Conservation (phyloP, 2,888 invertebrate genomes). For the Melangyna quadrimaculata region DNA sequence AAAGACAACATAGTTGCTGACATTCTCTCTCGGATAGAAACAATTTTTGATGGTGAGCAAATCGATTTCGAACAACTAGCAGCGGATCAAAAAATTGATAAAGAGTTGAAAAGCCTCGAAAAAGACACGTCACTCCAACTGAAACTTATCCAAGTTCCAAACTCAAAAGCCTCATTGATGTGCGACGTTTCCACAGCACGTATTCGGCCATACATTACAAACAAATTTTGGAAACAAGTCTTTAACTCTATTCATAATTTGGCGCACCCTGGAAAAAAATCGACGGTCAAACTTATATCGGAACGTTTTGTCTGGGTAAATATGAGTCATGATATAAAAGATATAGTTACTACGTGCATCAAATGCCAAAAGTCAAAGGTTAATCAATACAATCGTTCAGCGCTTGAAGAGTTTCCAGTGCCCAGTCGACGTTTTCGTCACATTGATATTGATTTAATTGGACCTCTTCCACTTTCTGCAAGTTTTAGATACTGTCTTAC, state of each 20-base stretch:
- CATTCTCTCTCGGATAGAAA: not conserved
- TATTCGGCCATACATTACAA: too few relatives aligned
- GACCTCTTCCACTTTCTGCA: too few relatives aligned
- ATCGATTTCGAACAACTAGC: not conserved
- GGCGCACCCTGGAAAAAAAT: constrained; percentile 4
- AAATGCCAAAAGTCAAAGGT: too few relatives aligned
- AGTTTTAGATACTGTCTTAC: too few relatives aligned
- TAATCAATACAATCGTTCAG: too few relatives aligned
- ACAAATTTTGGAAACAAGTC: too few relatives aligned
- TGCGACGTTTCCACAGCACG: too few relatives aligned
- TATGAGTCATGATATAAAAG: not conserved
- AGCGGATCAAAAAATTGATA: not conserved
- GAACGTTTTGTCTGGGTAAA: not conserved
- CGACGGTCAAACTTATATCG: not conserved
- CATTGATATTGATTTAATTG: too few relatives aligned
- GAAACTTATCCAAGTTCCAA: not conserved
- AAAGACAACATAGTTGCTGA: not conserved
- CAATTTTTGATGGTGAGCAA: not conserved
- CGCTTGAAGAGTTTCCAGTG: too few relatives aligned
- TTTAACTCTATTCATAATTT: too few relatives aligned
- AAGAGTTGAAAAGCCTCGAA: not conserved
- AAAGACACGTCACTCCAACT: not conserved
- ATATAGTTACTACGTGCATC: too few relatives aligned
- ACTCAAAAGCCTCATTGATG: not conserved
- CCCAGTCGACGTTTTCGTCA: too few relatives aligned